Base-by-base conservation (phyloP, 2,888 invertebrate species). In the Linyphia triangularis region DNA sequence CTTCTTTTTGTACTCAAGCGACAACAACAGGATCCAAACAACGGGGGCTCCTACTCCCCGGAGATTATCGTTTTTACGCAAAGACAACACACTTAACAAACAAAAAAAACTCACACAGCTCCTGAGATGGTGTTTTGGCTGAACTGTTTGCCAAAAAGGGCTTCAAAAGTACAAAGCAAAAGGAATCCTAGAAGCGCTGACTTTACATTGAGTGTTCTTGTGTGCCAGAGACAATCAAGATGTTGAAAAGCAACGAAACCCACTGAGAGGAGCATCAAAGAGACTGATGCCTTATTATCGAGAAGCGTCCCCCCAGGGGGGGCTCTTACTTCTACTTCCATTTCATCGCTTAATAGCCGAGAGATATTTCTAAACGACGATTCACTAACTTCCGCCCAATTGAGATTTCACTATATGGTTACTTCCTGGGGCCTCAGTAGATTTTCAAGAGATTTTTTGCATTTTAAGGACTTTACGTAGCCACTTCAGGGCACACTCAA, bases 361-460 rank as follows among this genome's bases (percentile, higher is more conserved):
- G 83, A 88, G 88, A 89, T 51, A 51, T 84, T 84, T 89, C 88
- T 88, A 84, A 51, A 51, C 9, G 13, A 89, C 81, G 72, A 73
- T 82, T 73, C 51, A 51, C 51, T 51, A 57, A 89, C 84, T 89
- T 84, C 88, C 84, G 84, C 88, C 88, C 83, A 89, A 79, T 83
- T 65, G 83, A 88, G 82, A 83, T 88, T 84, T 78, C 88, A 84
- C 75, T 89, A 89, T 51, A 51, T 69, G 67, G 67, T 89, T 70
- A 84, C 78, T 89, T 84, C 86, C 86, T 83, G 88, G 88, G 88
- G 88, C 88, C 88, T 89, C 83, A 89, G 75, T 84, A 77, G 77
- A 67, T 84, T 79, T 86, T 88, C 79, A 65, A 88, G 75, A 82
- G 16, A 63, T 33, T 78, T 81, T 89, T 84, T 78, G 88, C 88